Evolutionary conservation across 2,888 invertebrate species (phyloP).

Genomic region (Punctoribates punctum): DNA sequence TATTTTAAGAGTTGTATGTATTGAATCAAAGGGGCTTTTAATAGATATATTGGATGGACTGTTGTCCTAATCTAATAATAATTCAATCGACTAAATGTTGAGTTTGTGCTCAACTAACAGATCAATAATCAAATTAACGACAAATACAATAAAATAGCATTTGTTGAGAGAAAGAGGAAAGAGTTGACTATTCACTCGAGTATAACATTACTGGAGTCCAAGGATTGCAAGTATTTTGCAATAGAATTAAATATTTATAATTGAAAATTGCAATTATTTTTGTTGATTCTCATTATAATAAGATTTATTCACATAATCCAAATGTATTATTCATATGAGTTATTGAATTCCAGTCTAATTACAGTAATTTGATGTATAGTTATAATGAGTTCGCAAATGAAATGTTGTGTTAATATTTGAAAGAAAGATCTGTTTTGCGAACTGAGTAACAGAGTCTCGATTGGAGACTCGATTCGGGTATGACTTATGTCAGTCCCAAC

Average conservation of each 20-base stretch:
- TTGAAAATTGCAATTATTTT: background rate
- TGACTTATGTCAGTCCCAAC: background rate
- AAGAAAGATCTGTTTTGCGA: slow-evolving; percentile 8
- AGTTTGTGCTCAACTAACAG: background rate
- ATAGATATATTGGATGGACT: slow-evolving; percentile 3
- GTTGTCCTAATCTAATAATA: slow-evolving; percentile 32
- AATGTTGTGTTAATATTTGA: background rate
- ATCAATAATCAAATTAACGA: slow-evolving; percentile 20
- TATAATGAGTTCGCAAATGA: slow-evolving; percentile 1
- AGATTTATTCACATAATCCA: no score
- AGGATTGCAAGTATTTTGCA: no score
- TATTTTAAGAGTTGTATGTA: background rate
- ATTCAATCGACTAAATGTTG: slow-evolving; percentile 31
- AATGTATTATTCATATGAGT: background rate
- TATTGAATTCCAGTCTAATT: background rate
- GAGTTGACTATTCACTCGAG: background rate
- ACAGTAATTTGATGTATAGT: background rate
- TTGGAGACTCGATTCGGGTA: background rate
- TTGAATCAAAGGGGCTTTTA: background rate
- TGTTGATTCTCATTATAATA: background rate
- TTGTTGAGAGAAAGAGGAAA: background rate
- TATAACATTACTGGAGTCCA: no score
- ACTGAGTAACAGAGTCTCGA: background rate
- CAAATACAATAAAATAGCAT: background rate
- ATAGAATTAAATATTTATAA: no score